Percentiles rank a stretch among this genome's conserved stretches.
These are phyloP conservation scores for Xylophagus ater DNA, from an alignment of 2,888 invertebrate species.

Conservation along the genomic window DNA sequence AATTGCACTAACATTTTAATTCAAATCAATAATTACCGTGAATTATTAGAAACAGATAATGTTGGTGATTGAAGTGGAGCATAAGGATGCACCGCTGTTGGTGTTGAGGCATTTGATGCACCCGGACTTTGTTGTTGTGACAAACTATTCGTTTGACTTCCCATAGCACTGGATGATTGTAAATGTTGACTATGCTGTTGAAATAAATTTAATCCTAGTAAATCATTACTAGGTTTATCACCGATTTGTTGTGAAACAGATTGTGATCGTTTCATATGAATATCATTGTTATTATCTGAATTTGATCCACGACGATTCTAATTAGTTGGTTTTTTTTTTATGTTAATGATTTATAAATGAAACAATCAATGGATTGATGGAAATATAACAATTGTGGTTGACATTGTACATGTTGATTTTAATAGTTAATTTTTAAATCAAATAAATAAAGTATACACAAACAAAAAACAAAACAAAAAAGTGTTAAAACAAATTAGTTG, in stretches of 20 bases:
- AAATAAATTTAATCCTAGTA: constrained; percentile 65
- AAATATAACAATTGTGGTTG: too few species aligned
- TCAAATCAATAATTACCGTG: constrained; percentile 39
- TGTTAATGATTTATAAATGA: constrained; percentile 13
- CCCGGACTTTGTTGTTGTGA: constrained; percentile 56
- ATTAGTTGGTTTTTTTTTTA: constrained; percentile 13
- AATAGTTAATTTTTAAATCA: too few species aligned
- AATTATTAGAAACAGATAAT: constrained; percentile 56
- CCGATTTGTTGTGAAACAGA: constrained; percentile 66
- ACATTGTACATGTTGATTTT: too few species aligned
- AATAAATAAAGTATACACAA: too few species aligned
- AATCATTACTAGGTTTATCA: constrained; percentile 59
- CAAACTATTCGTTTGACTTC: constrained; percentile 25
- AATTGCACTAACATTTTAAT: constrained; percentile 6
- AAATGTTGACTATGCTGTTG: constrained; percentile 41
- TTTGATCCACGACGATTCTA: constrained; percentile 57
- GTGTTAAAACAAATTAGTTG: too few species aligned
- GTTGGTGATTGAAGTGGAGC: constrained; percentile 70
- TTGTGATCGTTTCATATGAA: constrained; percentile 56
- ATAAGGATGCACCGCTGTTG: constrained; percentile 58
- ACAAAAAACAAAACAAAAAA: too few species aligned
- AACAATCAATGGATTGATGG: too few species aligned
- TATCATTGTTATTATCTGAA: constrained; percentile 51
- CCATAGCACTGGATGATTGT: constrained; percentile 24
- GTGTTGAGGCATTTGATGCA: constrained; percentile 56